These are phyloP conservation scores for Cosmia pyralina DNA, from an alignment of 2,888 invertebrate species.

Conservation along the genomic window DNA sequence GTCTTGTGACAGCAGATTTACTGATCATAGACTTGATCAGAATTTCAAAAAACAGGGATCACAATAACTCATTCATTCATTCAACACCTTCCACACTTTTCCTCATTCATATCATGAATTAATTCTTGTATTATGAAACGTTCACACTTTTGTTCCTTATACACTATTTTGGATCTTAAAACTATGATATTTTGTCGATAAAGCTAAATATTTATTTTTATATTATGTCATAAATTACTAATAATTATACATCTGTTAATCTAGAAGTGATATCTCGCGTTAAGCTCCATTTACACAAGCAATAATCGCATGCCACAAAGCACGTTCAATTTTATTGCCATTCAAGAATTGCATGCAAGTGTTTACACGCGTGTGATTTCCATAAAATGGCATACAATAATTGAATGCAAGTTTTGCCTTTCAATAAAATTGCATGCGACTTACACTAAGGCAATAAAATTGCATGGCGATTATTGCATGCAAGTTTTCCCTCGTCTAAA, in stretches of 20 bases:
- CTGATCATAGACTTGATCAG: background rate
- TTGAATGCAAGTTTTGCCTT: too few species aligned
- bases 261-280: background rate
- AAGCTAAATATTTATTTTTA: background rate
- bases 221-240: background rate
- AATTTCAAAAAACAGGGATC: background rate
- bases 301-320: too few species aligned
- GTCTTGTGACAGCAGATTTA: background rate
- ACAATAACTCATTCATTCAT: background rate
- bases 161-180: slow-evolving; percentile 37
- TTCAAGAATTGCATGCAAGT: too few species aligned
- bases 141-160: slow-evolving; percentile 22
- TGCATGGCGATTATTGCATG: too few species aligned
- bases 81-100: background rate
- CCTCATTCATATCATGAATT: slow-evolving; percentile 24
- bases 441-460: too few species aligned
- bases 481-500: too few species aligned
- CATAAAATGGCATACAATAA: too few species aligned
- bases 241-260: background rate
- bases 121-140: slow-evolving; percentile 17
- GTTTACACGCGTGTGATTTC: too few species aligned
- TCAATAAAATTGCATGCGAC: too few species aligned
- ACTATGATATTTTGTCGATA: slow-evolving; percentile 47
- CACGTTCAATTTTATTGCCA: too few species aligned
- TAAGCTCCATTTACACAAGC: too few species aligned